Percentiles rank a stretch among this genome's conserved stretches.
Conservation (phyloP, 1,140 invertebrate species). For the Gryllus bimaculatus region DNA sequence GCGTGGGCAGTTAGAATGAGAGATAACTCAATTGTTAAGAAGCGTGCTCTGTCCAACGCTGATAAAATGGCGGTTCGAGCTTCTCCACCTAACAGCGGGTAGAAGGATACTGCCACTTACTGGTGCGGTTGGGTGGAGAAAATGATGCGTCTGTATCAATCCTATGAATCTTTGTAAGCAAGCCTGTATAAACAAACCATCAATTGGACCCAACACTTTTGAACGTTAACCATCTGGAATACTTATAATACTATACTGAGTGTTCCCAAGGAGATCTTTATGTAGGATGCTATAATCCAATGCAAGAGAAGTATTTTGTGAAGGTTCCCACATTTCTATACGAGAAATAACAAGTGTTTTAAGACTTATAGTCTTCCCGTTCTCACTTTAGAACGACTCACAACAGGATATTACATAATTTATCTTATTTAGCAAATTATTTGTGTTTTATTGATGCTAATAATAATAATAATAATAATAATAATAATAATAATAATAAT, state of each 20-base stretch:
- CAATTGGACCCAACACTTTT: background rate
- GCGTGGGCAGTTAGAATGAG: background rate
- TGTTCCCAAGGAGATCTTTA: too few relatives aligned
- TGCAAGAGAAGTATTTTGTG: too few relatives aligned
- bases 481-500: too few relatives aligned
- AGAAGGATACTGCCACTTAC: background rate
- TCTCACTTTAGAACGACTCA: too few relatives aligned
- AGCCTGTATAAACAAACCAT: background rate
- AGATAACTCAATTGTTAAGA: constrained; percentile 1
- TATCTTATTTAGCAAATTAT: too few relatives aligned
- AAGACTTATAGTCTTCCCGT: too few relatives aligned
- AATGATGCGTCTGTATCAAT: background rate
- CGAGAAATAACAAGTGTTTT: too few relatives aligned
- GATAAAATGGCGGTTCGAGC: background rate
- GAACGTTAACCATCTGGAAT: background rate
- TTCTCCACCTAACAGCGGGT: background rate
- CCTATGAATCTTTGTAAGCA: background rate
- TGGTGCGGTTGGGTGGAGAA: background rate
- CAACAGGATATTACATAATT: too few relatives aligned
- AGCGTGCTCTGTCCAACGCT: background rate
- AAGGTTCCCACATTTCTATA: too few relatives aligned
- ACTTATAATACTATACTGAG: background rate
- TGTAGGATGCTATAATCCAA: too few relatives aligned
- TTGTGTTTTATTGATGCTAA: too few relatives aligned
- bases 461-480: too few relatives aligned